These are phyloP conservation scores for Hafferia zeledoni DNA, from an alignment of 2,797 vertebrate genomes.

Conservation along the genomic window DNA sequence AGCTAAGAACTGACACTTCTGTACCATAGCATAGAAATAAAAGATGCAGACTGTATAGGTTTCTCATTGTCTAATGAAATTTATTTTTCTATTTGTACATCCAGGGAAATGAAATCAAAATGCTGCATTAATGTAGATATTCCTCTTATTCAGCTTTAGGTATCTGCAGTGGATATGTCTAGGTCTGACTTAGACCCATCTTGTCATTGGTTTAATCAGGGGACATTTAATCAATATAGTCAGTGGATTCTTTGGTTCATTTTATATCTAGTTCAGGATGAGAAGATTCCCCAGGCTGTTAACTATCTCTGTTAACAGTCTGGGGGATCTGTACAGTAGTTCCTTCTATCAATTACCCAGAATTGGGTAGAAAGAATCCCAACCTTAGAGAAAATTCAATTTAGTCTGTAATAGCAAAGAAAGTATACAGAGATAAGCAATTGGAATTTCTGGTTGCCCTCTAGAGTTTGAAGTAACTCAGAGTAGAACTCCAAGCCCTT, in stretches of 20 bases:
- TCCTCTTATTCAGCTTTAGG: not conserved
- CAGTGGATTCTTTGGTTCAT: not conserved
- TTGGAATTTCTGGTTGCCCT: not conserved
- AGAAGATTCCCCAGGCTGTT: not conserved
- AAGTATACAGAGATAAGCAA: not conserved
- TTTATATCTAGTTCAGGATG: not conserved
- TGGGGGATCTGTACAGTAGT: not conserved
- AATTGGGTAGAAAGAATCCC: not conserved
- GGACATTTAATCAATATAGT: not conserved
- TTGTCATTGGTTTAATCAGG: not conserved
- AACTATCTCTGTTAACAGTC: not conserved
- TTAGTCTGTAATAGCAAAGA: not conserved
- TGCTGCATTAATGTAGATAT: not conserved
- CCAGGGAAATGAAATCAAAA: not conserved
- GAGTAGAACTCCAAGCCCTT: not conserved
- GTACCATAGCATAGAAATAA: not conserved
- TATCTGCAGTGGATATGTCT: not conserved
- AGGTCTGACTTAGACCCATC: not conserved
- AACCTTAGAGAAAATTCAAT: not conserved
- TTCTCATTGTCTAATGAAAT: not conserved
- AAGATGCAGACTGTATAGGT: accelerated
- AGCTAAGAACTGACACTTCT: not conserved
- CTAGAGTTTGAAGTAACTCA: not conserved
- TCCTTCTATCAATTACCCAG: not conserved
- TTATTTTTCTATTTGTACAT: not conserved